phyloP scores from a whole-genome alignment of 2,888 invertebrate genomes.

The Drosophila hamatofila region DNA sequence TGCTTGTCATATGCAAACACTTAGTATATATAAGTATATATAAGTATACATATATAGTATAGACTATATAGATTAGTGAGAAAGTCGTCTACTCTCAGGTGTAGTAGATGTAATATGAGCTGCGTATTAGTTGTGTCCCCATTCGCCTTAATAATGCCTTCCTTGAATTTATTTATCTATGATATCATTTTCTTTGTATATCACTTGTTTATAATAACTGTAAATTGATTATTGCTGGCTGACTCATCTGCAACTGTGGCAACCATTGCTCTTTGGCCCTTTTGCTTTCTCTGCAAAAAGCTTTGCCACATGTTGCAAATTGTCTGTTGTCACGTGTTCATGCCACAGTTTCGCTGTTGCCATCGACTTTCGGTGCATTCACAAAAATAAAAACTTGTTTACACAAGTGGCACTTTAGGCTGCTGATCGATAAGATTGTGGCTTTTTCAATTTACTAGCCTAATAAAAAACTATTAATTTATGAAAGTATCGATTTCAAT shows the following conservation, averaged over 20 bases:
- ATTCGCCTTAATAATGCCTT: background rate
- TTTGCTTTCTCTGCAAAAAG: constrained; percentile 12
- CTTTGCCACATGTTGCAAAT: constrained; percentile 49
- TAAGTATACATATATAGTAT: background rate
- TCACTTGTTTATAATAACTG: constrained; percentile 1
- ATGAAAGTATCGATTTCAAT: constrained; percentile 20
- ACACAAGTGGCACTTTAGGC: constrained; percentile 4
- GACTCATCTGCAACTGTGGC: constrained; percentile 31
- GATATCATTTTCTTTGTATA: constrained; percentile 22
- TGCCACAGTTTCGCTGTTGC: background rate
- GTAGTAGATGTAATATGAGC: background rate
- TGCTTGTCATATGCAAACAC: constrained; percentile 19
- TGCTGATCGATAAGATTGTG: constrained; percentile 39
- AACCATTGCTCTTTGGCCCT: background rate
- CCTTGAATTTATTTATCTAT: background rate
- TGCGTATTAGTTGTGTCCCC: background rate
- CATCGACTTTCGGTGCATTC: background rate
- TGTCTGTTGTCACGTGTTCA: constrained; percentile 19
- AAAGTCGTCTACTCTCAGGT: background rate
- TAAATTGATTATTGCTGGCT: constrained; percentile 22
- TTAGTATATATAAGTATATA: background rate
- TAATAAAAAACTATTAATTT: constrained; percentile 11
- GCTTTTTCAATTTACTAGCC: constrained; percentile 28
- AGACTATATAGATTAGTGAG: background rate
- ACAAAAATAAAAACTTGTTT: background rate